These are phyloP conservation scores for Decapterus maruadsi DNA, from an alignment of 2,797 vertebrate genomes.

Conservation along the genomic window DNA sequence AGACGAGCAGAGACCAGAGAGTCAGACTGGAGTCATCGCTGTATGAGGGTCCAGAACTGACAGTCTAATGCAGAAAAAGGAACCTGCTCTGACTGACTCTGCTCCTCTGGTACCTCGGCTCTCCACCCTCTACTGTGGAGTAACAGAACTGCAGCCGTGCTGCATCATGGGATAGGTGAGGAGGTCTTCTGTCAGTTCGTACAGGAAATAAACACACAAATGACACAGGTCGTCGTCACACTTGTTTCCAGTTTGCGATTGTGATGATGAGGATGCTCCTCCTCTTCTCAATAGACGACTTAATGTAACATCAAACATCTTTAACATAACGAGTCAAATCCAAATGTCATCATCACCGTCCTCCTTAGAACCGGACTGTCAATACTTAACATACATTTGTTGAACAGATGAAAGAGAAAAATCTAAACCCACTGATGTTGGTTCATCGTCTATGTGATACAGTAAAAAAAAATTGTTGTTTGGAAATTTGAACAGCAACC, in stretches of 20 bases:
- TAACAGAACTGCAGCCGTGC: constrained; percentile 9
- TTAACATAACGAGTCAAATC: not conserved
- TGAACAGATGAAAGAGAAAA: not conserved
- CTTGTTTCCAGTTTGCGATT: not conserved
- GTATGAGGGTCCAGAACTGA: too few species aligned
- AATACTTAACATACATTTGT: too few species aligned
- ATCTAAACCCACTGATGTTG: not conserved
- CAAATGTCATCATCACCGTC: not conserved
- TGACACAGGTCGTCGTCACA: not conserved
- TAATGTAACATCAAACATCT: not conserved
- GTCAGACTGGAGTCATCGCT: not conserved
- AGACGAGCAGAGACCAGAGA: not conserved
- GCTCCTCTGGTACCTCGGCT: not conserved
- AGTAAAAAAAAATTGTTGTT: not conserved
- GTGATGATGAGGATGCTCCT: not conserved
- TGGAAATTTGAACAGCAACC: not conserved
- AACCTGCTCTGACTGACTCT: not conserved
- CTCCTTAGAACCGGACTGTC: too few species aligned
- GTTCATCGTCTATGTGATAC: not conserved
- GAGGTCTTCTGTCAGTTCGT: not conserved
- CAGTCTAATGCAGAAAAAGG: not conserved
- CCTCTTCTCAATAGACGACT: too few species aligned
- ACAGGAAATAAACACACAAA: not conserved
- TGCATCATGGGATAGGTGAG: not conserved
- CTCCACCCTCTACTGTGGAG: not conserved